phyloP scores from a whole-genome alignment of 2,888 invertebrate species.

The Mythimna impura region DNA sequence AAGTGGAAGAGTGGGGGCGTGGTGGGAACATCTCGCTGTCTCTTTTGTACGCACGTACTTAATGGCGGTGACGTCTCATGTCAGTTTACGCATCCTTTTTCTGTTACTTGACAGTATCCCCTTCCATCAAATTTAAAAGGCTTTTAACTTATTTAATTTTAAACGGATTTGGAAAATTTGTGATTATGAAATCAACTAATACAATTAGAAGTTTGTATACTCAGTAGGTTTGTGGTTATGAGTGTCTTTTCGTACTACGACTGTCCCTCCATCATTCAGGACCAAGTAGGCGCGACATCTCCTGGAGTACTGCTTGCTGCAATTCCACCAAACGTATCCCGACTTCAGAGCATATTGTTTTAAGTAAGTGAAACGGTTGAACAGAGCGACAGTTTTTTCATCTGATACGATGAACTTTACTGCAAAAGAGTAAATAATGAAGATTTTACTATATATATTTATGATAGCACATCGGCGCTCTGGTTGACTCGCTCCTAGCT shows the following conservation, averaged over 20 bases:
- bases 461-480: background rate
- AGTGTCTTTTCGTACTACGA: slow-evolving; percentile 2
- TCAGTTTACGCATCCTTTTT: no score
- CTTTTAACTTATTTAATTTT: no score
- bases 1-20: no score
- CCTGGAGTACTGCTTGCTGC: slow-evolving; percentile 20
- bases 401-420: slow-evolving; percentile 23
- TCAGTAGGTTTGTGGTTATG: slow-evolving; percentile 50
- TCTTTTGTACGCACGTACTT: no score
- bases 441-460: background rate
- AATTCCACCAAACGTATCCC: slow-evolving; percentile 20
- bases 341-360: slow-evolving; percentile 4
- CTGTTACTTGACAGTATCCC: no score
- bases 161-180: no score
- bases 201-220: slow-evolving; percentile 7
- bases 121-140: no score
- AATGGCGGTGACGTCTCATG: no score
- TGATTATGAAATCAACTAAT: no score
- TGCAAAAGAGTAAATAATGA: slow-evolving; percentile 16
- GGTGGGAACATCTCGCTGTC: no score
- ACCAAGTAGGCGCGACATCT: slow-evolving; percentile 25
- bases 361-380: slow-evolving; percentile 20
- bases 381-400: slow-evolving; percentile 23
- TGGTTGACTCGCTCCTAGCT: no score
- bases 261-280: slow-evolving; percentile 20